phyloP scores from a whole-genome alignment of 2,888 invertebrate genomes.

The Hirtodrosophila histrioides region DNA sequence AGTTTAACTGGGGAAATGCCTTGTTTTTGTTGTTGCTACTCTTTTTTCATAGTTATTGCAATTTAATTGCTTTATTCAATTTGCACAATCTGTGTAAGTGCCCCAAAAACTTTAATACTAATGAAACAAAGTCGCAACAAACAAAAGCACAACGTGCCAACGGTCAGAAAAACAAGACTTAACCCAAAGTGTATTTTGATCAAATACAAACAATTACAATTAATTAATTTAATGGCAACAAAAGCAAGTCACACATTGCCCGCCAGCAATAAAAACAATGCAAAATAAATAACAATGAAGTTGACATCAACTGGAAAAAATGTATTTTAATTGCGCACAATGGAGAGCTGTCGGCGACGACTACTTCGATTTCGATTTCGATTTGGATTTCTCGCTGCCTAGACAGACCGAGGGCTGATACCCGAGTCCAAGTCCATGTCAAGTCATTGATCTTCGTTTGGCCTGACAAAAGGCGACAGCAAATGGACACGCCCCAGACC shows the following conservation, averaged over 20 bases:
- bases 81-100: slow-evolving; percentile 16
- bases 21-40: not conserved
- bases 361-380: slow-evolving; percentile 3
- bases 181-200: slow-evolving; percentile 24
- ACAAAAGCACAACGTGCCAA: slow-evolving; percentile 7
- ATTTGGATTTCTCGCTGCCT: slow-evolving; percentile 18
- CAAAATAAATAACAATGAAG: slow-evolving; percentile 14
- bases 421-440: slow-evolving; percentile 29
- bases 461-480: slow-evolving; percentile 25
- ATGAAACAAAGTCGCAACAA: slow-evolving; percentile 9
- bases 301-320: slow-evolving; percentile 26
- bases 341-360: slow-evolving; percentile 5
- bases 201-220: slow-evolving; percentile 54
- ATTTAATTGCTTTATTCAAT: slow-evolving; percentile 41
- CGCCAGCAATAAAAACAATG: slow-evolving; percentile 21
- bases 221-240: slow-evolving; percentile 58
- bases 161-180: slow-evolving; percentile 23
- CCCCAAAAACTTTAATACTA: slow-evolving; percentile 7
- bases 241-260: slow-evolving; percentile 28
- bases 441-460: slow-evolving; percentile 66
- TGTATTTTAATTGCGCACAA: slow-evolving; percentile 51
- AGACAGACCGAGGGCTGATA: slow-evolving; percentile 11
- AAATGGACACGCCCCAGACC: slow-evolving; percentile 30
- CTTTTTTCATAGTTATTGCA: slow-evolving; percentile 3
- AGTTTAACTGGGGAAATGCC: not conserved